phyloP scores from a whole-genome alignment of 2,797 vertebrate genomes.

The Kryptolebias ocellatus region DNA sequence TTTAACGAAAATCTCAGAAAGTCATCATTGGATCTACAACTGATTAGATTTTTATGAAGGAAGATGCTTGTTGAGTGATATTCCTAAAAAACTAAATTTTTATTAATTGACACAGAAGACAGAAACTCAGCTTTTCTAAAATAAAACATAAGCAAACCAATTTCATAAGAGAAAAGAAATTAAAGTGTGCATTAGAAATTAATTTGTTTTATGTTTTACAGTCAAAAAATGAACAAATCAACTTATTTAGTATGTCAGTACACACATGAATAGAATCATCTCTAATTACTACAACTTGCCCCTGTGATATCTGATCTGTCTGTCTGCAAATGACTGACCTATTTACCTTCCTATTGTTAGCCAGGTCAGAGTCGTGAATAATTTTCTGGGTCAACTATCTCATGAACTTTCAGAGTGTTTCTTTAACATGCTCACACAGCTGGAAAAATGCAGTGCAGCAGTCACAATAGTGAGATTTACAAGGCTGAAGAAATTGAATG shows the following conservation, averaged over 20 bases:
- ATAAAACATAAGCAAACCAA: conserved; percentile 1
- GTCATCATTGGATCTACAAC: no score
- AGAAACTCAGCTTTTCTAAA: conserved; percentile 2
- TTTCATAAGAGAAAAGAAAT: conserved; percentile 1
- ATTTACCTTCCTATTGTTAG: conserved; percentile 63
- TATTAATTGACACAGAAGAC: neutral
- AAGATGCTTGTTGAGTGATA: conserved; percentile 17
- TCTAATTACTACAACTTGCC: conserved; percentile 66
- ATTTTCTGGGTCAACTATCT: conserved; percentile 62
- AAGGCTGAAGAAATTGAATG: conserved; percentile 28
- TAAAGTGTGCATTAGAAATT: conserved; percentile 1
- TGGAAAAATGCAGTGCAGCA: conserved; percentile 12
- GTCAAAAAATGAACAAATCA: conserved; percentile 2
- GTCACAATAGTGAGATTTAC: conserved; percentile 11
- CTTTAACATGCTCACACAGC: conserved; percentile 31
- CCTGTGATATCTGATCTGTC: conserved; percentile 60
- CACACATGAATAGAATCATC: conserved; percentile 44
- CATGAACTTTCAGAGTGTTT: conserved; percentile 40
- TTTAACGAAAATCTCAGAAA: no score
- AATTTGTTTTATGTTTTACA: neutral
- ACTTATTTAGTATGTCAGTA: conserved; percentile 19
- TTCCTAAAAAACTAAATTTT: conserved; percentile 7
- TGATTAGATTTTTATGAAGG: conserved; percentile 7
- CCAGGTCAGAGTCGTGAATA: conserved; percentile 31
- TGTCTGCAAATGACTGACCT: conserved; percentile 53